Evolutionary conservation across 1,140 invertebrate genomes (phyloP), one percentile per base, ranked within the genome.

Genomic region (Piezodorus guildinii): DNA sequence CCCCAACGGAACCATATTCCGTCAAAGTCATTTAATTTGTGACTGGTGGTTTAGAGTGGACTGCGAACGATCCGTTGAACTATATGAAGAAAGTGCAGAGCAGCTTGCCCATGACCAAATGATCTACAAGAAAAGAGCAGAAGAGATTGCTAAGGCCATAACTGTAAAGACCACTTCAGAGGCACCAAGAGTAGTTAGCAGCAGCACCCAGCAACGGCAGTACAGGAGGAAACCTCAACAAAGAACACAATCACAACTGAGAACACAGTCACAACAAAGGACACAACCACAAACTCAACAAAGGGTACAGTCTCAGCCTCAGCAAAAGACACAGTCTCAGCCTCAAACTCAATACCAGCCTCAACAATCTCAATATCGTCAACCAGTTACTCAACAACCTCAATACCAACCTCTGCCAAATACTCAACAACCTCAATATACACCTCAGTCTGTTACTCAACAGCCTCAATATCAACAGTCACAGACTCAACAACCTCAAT

Each of bases 1-100:
- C 77, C 91, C 91, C 14, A 94, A 94, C 69, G 90, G 90, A 56
- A 94, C 91, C 49, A 87, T 94, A 71, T 94, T 94, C 75, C 88
- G 88, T 72, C 91, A 94, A 76, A 87, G 88, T 49, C 87, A 90
- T 73, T 78, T 92, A 34, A 91, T 90, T 69, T 94, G 91, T 75
- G 89, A 92, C 75, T 93, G 90, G 90, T 93, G 90, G 90, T 92
- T 91, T 75, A 91, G 91, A 77, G 90, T 94, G 62, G 86, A 92
- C 71, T 94, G 90, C 71, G 81, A 83, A 59, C 84, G 82, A 66
- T 86, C 88, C 1, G 80, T 84, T 0, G 84, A 84, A 19, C 79
- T 86, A 12, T 92, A 92, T 69, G 86, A 88, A 61, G 85, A 90
- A 70, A 92, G 90, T 68, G 85, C 86, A 2, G 87, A 90, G 71